A percentile compares a stretch with the other conserved stretches of the same genome.
phyloP scores from a whole-genome alignment of 2,888 invertebrate species.

The Hydraecia micacea region DNA sequence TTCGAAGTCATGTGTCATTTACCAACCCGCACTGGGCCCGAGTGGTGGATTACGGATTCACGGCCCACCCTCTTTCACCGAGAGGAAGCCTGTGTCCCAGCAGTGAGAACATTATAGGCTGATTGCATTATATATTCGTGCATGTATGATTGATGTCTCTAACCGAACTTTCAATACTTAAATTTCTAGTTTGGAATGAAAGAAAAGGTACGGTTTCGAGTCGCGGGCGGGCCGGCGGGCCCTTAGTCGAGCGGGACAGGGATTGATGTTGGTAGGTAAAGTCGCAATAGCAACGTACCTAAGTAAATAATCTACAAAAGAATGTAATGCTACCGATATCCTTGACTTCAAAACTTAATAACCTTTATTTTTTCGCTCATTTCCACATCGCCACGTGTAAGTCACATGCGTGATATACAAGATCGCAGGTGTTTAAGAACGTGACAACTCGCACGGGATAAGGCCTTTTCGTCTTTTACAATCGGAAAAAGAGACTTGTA shows the following conservation, averaged over 20 bases:
- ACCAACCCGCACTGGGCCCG: too few relatives aligned
- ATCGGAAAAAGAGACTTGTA: not conserved
- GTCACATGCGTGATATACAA: slow-evolving; percentile 38
- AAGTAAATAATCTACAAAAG: slow-evolving; percentile 11
- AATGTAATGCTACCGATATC: slow-evolving; percentile 27
- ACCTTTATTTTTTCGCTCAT: slow-evolving; percentile 55
- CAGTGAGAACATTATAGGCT: too few relatives aligned
- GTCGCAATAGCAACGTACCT: not conserved
- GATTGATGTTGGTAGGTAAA: not conserved
- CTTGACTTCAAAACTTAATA: slow-evolving; percentile 41
- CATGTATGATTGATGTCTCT: not conserved
- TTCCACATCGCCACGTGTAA: slow-evolving; percentile 43
- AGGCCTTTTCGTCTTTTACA: not conserved
- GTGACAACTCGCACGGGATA: slow-evolving; percentile 24
- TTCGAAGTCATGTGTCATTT: too few relatives aligned
- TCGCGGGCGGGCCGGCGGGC: too few relatives aligned
- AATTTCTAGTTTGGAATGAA: not conserved
- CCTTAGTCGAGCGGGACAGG: not conserved
- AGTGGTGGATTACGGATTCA: too few relatives aligned
- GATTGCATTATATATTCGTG: not conserved
- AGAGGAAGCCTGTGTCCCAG: too few relatives aligned
- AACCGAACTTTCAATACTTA: not conserved
- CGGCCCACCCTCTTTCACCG: too few relatives aligned
- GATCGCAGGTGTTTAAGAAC: slow-evolving; percentile 42
- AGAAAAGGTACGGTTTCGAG: not conserved